A percentile compares a stretch with the other conserved stretches of the same genome.
Evolutionary conservation across 2,113 vertebrate genomes (phyloP).

Genomic region (Lamprotornis superbus): DNA sequence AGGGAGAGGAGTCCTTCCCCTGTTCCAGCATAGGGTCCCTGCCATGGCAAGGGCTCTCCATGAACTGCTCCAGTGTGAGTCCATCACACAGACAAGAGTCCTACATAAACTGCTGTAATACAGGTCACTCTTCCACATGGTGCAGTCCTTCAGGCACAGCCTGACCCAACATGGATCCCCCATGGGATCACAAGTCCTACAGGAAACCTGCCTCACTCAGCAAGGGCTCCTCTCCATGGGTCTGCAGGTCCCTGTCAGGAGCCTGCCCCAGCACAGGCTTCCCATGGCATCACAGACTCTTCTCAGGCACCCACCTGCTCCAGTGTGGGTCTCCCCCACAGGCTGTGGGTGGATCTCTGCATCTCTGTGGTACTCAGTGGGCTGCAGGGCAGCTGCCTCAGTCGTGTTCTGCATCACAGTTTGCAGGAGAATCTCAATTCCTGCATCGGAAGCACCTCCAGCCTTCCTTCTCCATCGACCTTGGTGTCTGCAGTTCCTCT

Average conservation of each 20-base stretch:
- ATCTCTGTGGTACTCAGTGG: background rate
- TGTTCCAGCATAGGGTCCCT: background rate
- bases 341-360: background rate
- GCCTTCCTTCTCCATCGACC: background rate
- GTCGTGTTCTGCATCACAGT: background rate
- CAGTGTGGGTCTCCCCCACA: rapidly evolving
- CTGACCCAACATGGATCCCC: background rate
- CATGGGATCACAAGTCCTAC: background rate
- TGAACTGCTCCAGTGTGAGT: background rate
- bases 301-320: background rate
- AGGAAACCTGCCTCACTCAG: no score
- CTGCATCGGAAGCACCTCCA: rapidly evolving
- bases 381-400: background rate
- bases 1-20: background rate
- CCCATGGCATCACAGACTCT: background rate
- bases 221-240: background rate
- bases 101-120: background rate
- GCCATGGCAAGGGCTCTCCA: background rate
- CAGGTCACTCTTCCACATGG: no score
- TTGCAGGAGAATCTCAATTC: background rate
- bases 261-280: background rate
- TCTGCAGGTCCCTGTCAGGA: background rate
- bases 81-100: rapidly evolving
- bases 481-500: background rate
- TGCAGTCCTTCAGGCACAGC: background rate